phyloP scores from a whole-genome alignment of 2,888 invertebrate species.

The Drosophila greeni region DNA sequence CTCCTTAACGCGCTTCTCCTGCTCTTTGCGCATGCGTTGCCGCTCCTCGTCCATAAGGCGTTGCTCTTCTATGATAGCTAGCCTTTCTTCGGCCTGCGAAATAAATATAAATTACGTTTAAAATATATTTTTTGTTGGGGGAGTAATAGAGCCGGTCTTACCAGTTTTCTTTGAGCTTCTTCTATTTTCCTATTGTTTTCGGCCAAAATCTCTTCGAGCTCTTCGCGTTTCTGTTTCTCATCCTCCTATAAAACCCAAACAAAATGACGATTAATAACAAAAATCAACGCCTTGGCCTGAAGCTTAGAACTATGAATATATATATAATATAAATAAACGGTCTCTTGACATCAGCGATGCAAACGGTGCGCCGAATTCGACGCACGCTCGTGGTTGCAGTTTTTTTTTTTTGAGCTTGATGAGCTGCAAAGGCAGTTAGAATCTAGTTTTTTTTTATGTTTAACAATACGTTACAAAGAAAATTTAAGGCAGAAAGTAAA shows the following conservation, averaged over 20 bases:
- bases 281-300: slow-evolving; percentile 13
- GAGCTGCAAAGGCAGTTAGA: slow-evolving; percentile 62
- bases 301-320: slow-evolving; percentile 51
- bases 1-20: slow-evolving; percentile 93
- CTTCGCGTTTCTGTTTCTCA: slow-evolving; percentile 96
- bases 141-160: slow-evolving; percentile 79
- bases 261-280: slow-evolving; percentile 57
- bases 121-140: too few species aligned
- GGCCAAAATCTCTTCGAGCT: slow-evolving; percentile 96
- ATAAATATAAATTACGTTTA: background rate
- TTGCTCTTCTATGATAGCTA: slow-evolving; percentile 98
- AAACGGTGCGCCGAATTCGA: slow-evolving; percentile 46
- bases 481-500: slow-evolving; percentile 58
- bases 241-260: slow-evolving; percentile 90
- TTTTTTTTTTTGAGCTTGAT: slow-evolving; percentile 39
- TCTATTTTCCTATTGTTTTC: slow-evolving; percentile 99
- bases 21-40: slow-evolving; percentile 94
- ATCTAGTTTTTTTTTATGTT: slow-evolving; percentile 53
- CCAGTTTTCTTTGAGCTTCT: slow-evolving; percentile 97
- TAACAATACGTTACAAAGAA: slow-evolving; percentile 62
- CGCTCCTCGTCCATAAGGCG: slow-evolving; percentile 96
- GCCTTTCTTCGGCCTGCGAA: slow-evolving; percentile 93
- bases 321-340: slow-evolving; percentile 50
- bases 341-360: slow-evolving; percentile 59
- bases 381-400: slow-evolving; percentile 37